A percentile compares a stretch with the other conserved stretches of the same genome.
phyloP scores from a whole-genome alignment of 2,113 vertebrate species.

The Pterocles orientalis region DNA sequence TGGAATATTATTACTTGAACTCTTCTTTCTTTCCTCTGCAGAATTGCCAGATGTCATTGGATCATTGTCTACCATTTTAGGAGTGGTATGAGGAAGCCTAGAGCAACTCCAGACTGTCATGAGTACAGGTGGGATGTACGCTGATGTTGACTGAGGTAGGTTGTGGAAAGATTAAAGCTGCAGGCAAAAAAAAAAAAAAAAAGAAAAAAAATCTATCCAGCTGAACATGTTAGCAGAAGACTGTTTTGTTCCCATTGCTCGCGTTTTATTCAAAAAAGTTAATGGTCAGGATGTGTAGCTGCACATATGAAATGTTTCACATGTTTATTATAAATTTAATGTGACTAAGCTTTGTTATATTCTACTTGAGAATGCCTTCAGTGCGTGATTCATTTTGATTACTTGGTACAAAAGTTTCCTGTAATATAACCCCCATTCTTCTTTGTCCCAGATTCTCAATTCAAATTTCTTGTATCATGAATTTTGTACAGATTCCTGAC shows the following conservation, averaged over 20 bases:
- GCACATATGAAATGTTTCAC: conserved; percentile 23
- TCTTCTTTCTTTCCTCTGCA: background rate
- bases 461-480: conserved; percentile 69
- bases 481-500: conserved; percentile 69
- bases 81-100: background rate
- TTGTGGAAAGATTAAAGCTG: background rate
- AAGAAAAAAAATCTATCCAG: background rate
- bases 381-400: conserved; percentile 31
- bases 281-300: conserved; percentile 29
- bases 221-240: background rate
- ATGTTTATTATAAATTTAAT: conserved; percentile 59
- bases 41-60: background rate
- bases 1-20: background rate
- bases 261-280: conserved; percentile 6
- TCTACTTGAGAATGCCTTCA: background rate
- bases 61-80: background rate
- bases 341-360: conserved; percentile 52
- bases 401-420: conserved; percentile 31
- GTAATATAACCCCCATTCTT: background rate
- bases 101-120: background rate
- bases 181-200: background rate
- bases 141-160: background rate
- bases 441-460: conserved; percentile 51
- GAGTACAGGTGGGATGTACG: background rate
- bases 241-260: background rate